Base-by-base conservation (phyloP, 1,140 invertebrate genomes). In the Acromyrmex echinatior region DNA sequence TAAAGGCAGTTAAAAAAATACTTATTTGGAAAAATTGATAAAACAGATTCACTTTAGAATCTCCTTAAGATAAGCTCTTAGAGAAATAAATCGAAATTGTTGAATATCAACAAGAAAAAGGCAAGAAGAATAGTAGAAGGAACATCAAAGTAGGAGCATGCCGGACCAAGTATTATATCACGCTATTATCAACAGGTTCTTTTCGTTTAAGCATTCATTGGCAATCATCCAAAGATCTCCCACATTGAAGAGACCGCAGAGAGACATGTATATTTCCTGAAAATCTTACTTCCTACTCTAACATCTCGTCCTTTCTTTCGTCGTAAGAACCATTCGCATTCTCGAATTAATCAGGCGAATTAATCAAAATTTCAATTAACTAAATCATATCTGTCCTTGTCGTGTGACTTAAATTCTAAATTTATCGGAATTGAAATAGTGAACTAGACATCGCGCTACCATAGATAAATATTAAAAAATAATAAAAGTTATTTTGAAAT, bases 161-260 rank as follows among this genome's bases (percentile, higher is more conserved):
- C 14, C 49, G 73, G 71, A 53, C n/a, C 28, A 28, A 77, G 77
- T 65, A 87, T 91, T 89, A 88, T 68, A 86, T 87, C 77, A 78
- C 66, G 87, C 89, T 90, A 93, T 94, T 93, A 94, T 95, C 95
- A 95, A 95, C 94, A 95, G 94, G 94, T 95, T 86, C 87, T 87
- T 93, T 91, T 76, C 89, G 86, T 91, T 95, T 93, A 92, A 90
- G 89, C 90, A 95, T 95, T 95, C 94, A 95, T 94, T 95, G 94
- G 94, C 94, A 94, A 93, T 93, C 92, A 93, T 95, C 92, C 94
- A 95, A 28, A n/a, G 10, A 4, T 51, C 74, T 35, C 51, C 63
- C 28, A 56, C 53, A 14, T 63, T 56, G 39, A 66, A 86, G n/a
- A 39, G 39, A 81, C 66, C 35, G 4, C 3, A 49, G n/a, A 84